Base-by-base conservation (phyloP, 2,797 vertebrate species). In the Enteromius viviparus region DNA sequence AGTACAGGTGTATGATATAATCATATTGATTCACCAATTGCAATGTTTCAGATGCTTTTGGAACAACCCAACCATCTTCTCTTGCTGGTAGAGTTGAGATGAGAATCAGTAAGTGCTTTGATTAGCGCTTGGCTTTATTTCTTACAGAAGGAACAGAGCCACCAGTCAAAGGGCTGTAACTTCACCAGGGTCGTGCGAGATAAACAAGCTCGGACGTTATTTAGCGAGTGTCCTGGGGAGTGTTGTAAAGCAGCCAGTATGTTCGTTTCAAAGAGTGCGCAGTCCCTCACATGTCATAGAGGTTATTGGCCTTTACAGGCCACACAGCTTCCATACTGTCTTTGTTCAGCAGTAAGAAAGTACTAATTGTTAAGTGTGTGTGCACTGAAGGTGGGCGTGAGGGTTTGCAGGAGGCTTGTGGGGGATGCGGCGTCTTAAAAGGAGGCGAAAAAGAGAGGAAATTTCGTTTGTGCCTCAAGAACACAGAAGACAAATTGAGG, bases 401-500 rank as follows among this genome's bases (percentile, higher is more conserved):
- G 78, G 87, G 86, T 42, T 75, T 86, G 85, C 80, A 82, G 86
- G 62, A 87, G 75, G 85, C 81, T 49, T 87, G 82, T 85, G 91
- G 84, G 89, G 83, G 87, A 88, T 87, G 87, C 86, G 76, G 91
- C 87, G 86, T 93, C 91, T 92, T 93, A 90, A 93, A 94, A 94
- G 92, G 89, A 91, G 85, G 74, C 94, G 89, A 90, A 91, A 92
- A 91, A 91, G 90, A 91, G 91, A 94, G 95, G 96, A 96, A 96
- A 97, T 96, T 96, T 96, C 91, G 95, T 96, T 96, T 96, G 95
- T 94, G 94, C 94, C 94, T 89, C 89, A 93, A 95, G 96, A 97
- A 96, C 95, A 96, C 93, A 95, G 95, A 95, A 96, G 96, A 96
- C 95, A 97, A 97, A 96, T 96, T 96, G 95, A 96, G 95, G 95